These are phyloP conservation scores for Coryphaenoides rupestris DNA, from an alignment of 2,113 vertebrate species.

Conservation along the genomic window DNA sequence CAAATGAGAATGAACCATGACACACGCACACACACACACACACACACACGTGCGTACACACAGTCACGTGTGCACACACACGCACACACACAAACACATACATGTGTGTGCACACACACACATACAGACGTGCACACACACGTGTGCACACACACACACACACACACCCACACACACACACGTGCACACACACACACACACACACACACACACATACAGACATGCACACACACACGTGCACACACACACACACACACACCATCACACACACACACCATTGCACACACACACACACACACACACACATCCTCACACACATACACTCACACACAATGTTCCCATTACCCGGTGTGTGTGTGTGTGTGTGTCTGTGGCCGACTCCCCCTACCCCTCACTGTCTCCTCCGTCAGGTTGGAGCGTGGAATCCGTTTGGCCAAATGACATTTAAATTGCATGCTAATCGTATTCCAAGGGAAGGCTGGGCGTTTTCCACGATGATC, in stretches of 20 bases:
- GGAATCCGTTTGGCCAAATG: conserved; percentile 37
- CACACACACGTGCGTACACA: too few species aligned
- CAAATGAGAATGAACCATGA: conserved; percentile 43
- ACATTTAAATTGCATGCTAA: conserved; percentile 56
- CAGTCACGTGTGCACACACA: too few species aligned
- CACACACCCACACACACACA: conserved; percentile 15
- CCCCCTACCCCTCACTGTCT: background rate
- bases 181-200: conserved; percentile 4
- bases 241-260: conserved; percentile 16
- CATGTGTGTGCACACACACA: conserved; percentile 14
- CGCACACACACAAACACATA: conserved; percentile 10
- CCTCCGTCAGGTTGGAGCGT: conserved; percentile 24
- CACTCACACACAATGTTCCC: conserved; percentile 4
- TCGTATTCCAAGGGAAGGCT: conserved; percentile 30
- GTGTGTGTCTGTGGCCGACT: conserved; percentile 10
- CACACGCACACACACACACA: conserved; percentile 9
- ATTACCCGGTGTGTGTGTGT: conserved; percentile 26
- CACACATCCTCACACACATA: too few species aligned
- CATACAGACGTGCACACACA: conserved; percentile 15
- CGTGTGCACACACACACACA: too few species aligned
- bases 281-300: conserved; percentile 9
- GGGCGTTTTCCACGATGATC: conserved; percentile 19
- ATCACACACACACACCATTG: too few species aligned
- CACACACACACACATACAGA: conserved; percentile 21
- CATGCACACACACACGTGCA: conserved; percentile 9